Evolutionary conservation across 1,140 invertebrate genomes (phyloP).

Genomic region (Lepidostoma basale): DNA sequence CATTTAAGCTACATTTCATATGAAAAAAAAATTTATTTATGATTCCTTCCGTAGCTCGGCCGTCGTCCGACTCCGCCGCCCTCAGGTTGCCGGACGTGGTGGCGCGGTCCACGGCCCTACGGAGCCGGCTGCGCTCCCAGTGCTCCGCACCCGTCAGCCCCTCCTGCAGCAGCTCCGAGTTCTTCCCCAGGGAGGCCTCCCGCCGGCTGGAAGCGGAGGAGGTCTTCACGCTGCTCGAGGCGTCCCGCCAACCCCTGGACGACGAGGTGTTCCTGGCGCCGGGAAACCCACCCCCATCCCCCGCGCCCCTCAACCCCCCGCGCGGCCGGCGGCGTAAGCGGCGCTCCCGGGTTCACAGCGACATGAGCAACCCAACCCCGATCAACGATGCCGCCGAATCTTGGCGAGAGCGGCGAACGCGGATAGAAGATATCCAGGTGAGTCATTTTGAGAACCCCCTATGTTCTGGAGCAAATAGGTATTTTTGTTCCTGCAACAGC

Average conservation of each 20-base stretch:
- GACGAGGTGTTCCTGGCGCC: conserved; percentile 34
- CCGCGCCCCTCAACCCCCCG: background rate
- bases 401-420: background rate
- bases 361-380: conserved; percentile 12
- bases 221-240: too few species aligned
- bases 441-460: too few species aligned
- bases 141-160: conserved; percentile 29
- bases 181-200: conserved; percentile 9
- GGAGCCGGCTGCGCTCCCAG: conserved; percentile 14
- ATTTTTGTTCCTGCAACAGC: too few species aligned
- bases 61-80: conserved; percentile 24
- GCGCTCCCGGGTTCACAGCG: conserved; percentile 23
- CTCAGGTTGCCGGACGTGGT: conserved; percentile 31
- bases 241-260: conserved; percentile 11
- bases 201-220: too few species aligned
- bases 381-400: background rate
- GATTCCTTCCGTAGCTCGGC: conserved; percentile 25
- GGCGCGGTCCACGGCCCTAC: background rate
- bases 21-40: too few species aligned
- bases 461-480: too few species aligned
- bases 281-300: background rate
- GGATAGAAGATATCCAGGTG: conserved; percentile 1
- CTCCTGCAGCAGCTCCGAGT: conserved; percentile 26
- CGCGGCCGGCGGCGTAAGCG: conserved; percentile 31
- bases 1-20: too few species aligned